A percentile compares a stretch with the other conserved stretches of the same genome.
Evolutionary conservation across 2,888 invertebrate genomes (phyloP).

Genomic region (Tetragonisca angustula): DNA sequence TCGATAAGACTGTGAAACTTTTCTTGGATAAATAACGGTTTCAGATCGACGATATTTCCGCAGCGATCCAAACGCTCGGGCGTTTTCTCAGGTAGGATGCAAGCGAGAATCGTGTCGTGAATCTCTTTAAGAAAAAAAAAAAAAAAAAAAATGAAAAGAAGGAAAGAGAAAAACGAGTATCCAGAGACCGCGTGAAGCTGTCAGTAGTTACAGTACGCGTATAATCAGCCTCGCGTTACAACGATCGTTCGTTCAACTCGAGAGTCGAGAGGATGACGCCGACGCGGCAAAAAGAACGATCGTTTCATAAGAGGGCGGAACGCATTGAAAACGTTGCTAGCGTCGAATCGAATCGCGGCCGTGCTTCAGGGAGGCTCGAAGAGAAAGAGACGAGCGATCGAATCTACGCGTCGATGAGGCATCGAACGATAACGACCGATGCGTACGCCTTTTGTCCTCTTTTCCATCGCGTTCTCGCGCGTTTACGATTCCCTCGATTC

Average conservation of each 20-base stretch:
- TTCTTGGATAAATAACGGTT: slow-evolving; percentile 52
- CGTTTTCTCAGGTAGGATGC: slow-evolving; percentile 49
- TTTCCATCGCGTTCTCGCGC: slow-evolving; percentile 17
- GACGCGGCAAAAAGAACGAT: slow-evolving; percentile 31
- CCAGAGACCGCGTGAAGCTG: not conserved
- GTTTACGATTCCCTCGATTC: slow-evolving; percentile 18
- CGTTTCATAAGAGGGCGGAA: slow-evolving; percentile 24
- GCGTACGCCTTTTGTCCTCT: slow-evolving; percentile 38
- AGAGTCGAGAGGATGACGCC: slow-evolving; percentile 38
- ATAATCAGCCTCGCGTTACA: slow-evolving; percentile 13
- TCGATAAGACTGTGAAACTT: slow-evolving; percentile 9
- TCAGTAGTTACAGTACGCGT: not conserved
- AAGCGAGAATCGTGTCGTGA: slow-evolving; percentile 19
- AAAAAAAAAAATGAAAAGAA: not conserved
- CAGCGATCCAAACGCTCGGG: slow-evolving; percentile 35
- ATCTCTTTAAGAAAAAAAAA: not conserved
- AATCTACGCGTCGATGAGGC: slow-evolving; percentile 26
- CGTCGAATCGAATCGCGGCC: slow-evolving; percentile 33
- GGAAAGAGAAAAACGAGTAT: not conserved
- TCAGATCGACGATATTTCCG: slow-evolving; percentile 58
- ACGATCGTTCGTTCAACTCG: slow-evolving; percentile 20
- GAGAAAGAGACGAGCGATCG: slow-evolving; percentile 21
- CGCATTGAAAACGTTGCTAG: slow-evolving; percentile 40
- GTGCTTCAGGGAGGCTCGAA: not conserved
- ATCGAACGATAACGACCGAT: slow-evolving; percentile 44